Evolutionary conservation across 2,797 vertebrate genomes (phyloP), one percentile per base, ranked within the genome.

Genomic region (Arremon brunneinucha): DNA sequence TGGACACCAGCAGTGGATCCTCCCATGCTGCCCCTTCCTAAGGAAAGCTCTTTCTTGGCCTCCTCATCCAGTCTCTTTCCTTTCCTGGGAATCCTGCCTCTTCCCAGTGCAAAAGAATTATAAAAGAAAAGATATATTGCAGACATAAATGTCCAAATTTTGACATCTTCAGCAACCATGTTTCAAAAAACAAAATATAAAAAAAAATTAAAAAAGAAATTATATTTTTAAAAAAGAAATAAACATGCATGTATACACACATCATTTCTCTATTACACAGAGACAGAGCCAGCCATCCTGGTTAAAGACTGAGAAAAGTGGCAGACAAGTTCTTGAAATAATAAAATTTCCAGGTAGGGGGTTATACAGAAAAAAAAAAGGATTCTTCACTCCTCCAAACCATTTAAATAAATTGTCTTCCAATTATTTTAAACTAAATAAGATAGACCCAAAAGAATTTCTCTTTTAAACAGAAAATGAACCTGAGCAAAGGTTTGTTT

Each of bases 61-160:
- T 62, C 37, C 59, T 34, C 34, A 59, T 13, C 2, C 57, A 70
- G 32, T 1, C 8, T 56, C 69, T 32, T 49, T 11, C 23, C 32
- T 74, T 56, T 71, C 12, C 34, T 60, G 7, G 18, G 28, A 83
- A 88, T 34, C 14, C 4, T 13, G 30, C 2, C 28, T 72, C 70
- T 59, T 53, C 23, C 30, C 35, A 83, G 18, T 8, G 35, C 35
- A 49, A 76, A 63, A 74, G 6, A 71, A 85, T n/a, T 53, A 43
- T 0, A 1, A 14, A 1, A 14, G 16, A 37, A 37, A 65, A 9
- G 4, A 47, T 9, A 22, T 8, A 60, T 11, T 82, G n/a, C 24
- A 85, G 28, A n/a, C 4, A 39, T 2, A 65, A 47, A n/a, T 19
- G 24, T 41, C 16, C n/a, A 43, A 9, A 26, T 7, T 88, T n/a